These are phyloP conservation scores for Gymnarchus niloticus DNA, from an alignment of 2,113 vertebrate genomes.

Conservation along the genomic window DNA sequence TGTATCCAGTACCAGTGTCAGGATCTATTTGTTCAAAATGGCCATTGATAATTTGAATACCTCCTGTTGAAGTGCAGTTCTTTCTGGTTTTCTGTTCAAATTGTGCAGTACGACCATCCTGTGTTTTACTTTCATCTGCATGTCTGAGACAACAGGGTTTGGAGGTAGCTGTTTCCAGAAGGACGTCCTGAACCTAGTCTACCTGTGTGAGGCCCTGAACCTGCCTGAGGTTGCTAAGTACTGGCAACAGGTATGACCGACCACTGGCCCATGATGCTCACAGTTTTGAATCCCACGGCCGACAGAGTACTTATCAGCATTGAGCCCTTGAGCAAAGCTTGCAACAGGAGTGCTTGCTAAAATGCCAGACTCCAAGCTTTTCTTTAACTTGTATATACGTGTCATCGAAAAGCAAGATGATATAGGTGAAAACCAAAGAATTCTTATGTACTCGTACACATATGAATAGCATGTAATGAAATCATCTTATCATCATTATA, in stretches of 20 bases:
- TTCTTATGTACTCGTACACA: no score
- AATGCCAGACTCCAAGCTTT: no score
- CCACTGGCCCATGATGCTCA: not conserved
- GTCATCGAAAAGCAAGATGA: no score
- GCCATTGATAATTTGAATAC: not conserved
- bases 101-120: not conserved
- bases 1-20: not conserved
- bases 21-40: not conserved
- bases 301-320: no score
- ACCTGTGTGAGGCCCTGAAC: constrained; percentile 93
- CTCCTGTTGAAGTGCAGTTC: not conserved
- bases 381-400: no score
- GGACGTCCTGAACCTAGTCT: constrained; percentile 94
- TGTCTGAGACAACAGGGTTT: constrained; percentile 68
- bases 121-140: not conserved
- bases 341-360: no score
- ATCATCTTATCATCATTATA: no score
- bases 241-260: constrained; percentile 84
- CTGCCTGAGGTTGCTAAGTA: constrained; percentile 92
- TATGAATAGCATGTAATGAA: no score
- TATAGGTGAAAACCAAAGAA: no score
- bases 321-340: no score
- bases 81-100: not conserved
- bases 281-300: no score
- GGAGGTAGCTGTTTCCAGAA: constrained; percentile 99